Evolutionary conservation across 92 coral and sea anemone genomes (phyloP).

Genomic region (Meandrina meandrites): DNA sequence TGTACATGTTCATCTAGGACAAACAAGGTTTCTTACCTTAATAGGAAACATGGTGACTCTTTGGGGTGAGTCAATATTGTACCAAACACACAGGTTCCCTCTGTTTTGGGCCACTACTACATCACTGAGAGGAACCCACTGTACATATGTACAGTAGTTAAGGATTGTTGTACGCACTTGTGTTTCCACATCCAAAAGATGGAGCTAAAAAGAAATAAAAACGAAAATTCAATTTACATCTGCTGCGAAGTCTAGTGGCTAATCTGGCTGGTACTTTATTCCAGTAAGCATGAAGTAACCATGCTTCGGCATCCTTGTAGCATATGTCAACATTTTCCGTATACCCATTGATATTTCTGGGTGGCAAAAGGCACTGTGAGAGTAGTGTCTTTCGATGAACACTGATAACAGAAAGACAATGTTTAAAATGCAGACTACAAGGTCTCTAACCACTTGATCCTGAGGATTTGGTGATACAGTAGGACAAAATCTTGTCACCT

Average conservation of each 20-base stretch:
- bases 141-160: constrained; percentile 95
- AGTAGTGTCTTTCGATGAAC: neutral
- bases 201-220: constrained; percentile 57
- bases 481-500: neutral
- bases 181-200: constrained; percentile 84
- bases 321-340: too few relatives aligned
- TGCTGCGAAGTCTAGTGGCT: neutral
- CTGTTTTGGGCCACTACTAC: constrained; percentile 99
- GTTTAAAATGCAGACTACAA: too few relatives aligned
- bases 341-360: neutral
- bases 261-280: neutral
- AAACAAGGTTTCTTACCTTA: constrained; percentile 63
- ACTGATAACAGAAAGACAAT: neutral
- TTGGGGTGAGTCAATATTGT: constrained; percentile 97
- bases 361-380: neutral
- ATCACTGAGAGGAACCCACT: constrained; percentile 99
- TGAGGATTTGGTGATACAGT: neutral
- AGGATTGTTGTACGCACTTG: constrained; percentile 92
- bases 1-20: too few relatives aligned
- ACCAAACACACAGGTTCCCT: constrained; percentile 97
- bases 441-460: neutral
- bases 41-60: constrained; percentile 99
- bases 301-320: too few relatives aligned
- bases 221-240: neutral
- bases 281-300: neutral